These are phyloP conservation scores for Andrena chrysosceles DNA, from an alignment of 2,888 invertebrate genomes.

Conservation along the genomic window DNA sequence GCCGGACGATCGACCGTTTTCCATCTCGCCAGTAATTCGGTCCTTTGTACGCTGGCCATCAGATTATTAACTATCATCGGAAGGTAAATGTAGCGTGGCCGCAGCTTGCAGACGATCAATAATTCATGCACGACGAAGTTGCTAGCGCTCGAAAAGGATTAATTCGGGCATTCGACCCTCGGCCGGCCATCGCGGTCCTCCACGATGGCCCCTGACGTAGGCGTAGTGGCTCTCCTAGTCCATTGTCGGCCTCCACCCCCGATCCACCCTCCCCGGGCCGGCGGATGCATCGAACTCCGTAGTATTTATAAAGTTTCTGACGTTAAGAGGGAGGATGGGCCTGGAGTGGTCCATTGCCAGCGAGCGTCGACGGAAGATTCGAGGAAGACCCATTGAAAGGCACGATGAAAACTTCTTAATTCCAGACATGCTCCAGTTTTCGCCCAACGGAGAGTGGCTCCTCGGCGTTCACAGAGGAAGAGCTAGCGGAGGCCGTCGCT, in stretches of 20 bases:
- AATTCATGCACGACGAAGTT: slow-evolving; percentile 76
- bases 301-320: slow-evolving; percentile 65
- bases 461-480: not conserved
- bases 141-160: slow-evolving; percentile 66
- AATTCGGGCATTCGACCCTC: slow-evolving; percentile 64
- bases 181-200: slow-evolving; percentile 23
- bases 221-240: slow-evolving; percentile 34
- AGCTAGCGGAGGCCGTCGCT: not conserved
- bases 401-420: slow-evolving; percentile 69
- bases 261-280: not conserved
- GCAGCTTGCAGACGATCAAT: slow-evolving; percentile 66
- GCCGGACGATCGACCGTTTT: slow-evolving; percentile 50
- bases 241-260: slow-evolving; percentile 22
- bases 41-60: slow-evolving; percentile 69
- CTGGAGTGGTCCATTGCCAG: slow-evolving; percentile 33
- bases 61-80: slow-evolving; percentile 78
- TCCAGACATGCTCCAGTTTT: slow-evolving; percentile 68
- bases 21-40: slow-evolving; percentile 67
- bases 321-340: not conserved
- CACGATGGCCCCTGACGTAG: not conserved
- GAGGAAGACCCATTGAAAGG: slow-evolving; percentile 45
- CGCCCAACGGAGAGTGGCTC: slow-evolving; percentile 2
- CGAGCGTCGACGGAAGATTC: slow-evolving; percentile 30
- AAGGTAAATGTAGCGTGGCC: slow-evolving; percentile 70
- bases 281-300: slow-evolving; percentile 18